These are phyloP conservation scores for Nycticorax nycticorax DNA, from an alignment of 2,113 vertebrate genomes.

Conservation along the genomic window DNA sequence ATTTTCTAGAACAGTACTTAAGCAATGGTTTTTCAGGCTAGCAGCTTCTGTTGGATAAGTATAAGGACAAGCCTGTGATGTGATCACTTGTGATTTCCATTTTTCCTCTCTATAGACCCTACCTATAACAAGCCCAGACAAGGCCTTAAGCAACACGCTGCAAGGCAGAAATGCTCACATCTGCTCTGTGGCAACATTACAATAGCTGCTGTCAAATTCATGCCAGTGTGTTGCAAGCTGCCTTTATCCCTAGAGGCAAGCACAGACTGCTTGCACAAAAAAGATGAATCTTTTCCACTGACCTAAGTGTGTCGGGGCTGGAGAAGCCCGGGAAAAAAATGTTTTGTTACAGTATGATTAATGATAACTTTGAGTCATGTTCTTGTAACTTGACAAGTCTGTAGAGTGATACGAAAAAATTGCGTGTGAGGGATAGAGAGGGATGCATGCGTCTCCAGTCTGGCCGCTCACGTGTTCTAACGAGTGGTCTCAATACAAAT, in stretches of 20 bases:
- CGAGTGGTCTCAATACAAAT: neutral
- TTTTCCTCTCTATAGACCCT: neutral
- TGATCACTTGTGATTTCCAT: neutral
- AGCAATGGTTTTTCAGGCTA: neutral
- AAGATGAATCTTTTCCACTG: neutral
- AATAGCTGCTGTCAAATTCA: neutral
- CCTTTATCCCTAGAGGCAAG: neutral
- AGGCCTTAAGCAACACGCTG: neutral
- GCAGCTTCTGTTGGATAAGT: neutral
- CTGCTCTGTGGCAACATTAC: neutral
- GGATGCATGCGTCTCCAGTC: neutral
- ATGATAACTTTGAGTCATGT: neutral
- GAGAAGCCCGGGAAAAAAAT: neutral
- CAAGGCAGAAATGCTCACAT: neutral
- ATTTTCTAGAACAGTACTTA: neutral
- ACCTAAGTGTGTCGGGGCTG: neutral
- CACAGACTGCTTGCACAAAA: neutral
- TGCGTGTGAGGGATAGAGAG: neutral
- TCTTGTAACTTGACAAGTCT: neutral
- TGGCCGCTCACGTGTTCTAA: neutral
- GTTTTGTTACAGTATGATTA: neutral
- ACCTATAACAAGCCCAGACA: neutral
- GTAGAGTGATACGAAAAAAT: neutral
- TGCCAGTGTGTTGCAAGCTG: neutral
- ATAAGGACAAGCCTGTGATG: neutral